phyloP scores from a whole-genome alignment of 2,888 invertebrate genomes.

The Mesorhabditis sp. region DNA sequence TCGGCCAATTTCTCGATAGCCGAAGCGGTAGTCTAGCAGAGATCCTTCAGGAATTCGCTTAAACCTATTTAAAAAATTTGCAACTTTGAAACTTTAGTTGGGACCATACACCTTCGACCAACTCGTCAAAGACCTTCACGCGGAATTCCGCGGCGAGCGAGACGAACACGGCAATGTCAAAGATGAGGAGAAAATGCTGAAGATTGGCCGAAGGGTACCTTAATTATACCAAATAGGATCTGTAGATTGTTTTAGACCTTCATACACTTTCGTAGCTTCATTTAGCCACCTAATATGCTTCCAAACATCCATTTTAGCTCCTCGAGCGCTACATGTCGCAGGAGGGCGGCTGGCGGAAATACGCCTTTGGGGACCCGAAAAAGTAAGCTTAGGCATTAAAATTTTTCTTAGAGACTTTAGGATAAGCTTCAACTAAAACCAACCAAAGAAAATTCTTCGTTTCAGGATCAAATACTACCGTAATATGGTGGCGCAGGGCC shows the following conservation, averaged over 20 bases:
- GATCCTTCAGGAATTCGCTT: too few species aligned
- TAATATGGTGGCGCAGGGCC: not conserved
- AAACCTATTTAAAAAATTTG: not conserved
- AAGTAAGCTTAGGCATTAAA: not conserved
- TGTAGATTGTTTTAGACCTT: not conserved
- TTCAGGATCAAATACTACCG: slow-evolving; percentile 4
- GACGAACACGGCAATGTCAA: not conserved
- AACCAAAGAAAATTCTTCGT: not conserved
- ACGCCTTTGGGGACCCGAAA: not conserved
- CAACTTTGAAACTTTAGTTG: not conserved
- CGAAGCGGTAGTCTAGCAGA: too few species aligned
- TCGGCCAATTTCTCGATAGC: too few species aligned
- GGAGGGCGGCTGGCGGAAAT: slow-evolving; percentile 3
- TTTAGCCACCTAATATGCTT: not conserved
- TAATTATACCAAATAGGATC: not conserved
- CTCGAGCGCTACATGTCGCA: not conserved
- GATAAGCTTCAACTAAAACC: not conserved
- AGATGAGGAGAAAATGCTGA: not conserved
- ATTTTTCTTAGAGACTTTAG: not conserved
- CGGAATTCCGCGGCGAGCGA: not conserved
- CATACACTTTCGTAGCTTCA: not conserved
- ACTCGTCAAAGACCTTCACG: not conserved
- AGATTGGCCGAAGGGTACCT: not conserved
- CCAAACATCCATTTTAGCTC: not conserved
- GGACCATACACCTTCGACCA: not conserved